Percentiles rank a stretch among this genome's conserved stretches.
These are phyloP conservation scores for Sinocyclocheilus anshuiensis DNA, from an alignment of 2,113 vertebrate genomes.

Conservation along the genomic window DNA sequence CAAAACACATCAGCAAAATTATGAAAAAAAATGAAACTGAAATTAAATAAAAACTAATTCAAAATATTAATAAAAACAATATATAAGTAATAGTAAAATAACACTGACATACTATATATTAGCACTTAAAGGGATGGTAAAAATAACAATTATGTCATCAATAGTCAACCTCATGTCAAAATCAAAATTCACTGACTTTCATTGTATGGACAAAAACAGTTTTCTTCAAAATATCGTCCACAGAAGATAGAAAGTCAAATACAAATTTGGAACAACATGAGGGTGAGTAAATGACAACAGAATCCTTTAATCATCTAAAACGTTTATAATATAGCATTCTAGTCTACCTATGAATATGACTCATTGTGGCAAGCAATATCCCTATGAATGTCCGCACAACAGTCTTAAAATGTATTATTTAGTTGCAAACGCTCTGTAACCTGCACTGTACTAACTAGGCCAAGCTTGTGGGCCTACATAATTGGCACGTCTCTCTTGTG, in stretches of 20 bases:
- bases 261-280: neutral
- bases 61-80: too few relatives aligned
- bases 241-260: neutral
- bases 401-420: neutral
- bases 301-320: neutral
- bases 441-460: neutral
- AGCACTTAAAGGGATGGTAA: too few relatives aligned
- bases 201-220: neutral
- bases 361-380: neutral
- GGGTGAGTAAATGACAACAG: neutral
- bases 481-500: conserved; percentile 43
- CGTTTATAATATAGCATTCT: neutral
- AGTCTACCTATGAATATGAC: neutral
- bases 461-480: neutral
- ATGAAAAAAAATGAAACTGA: too few relatives aligned
- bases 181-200: neutral
- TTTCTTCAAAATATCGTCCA: neutral
- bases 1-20: too few relatives aligned
- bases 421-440: neutral
- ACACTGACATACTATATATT: too few relatives aligned
- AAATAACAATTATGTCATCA: neutral
- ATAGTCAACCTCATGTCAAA: neutral
- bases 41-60: neutral
- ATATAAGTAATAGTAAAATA: too few relatives aligned
- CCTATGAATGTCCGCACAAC: neutral